phyloP scores from a whole-genome alignment of 2,113 vertebrate species.

The Neolamprologus longior region DNA sequence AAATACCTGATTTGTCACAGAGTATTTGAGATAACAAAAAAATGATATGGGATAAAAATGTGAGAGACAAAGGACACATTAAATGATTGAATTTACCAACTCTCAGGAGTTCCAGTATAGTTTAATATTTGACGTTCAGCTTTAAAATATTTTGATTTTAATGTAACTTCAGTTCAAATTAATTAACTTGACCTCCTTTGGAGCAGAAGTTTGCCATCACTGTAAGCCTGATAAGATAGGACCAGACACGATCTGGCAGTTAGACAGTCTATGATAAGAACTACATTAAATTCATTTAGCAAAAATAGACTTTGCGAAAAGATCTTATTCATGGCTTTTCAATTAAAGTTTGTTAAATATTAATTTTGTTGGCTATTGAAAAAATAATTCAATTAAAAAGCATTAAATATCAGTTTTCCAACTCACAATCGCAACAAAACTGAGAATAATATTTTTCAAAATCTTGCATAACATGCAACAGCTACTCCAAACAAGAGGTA shows the following conservation, averaged over 20 bases:
- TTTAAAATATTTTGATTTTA: background rate
- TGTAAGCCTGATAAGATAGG: background rate
- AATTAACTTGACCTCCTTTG: background rate
- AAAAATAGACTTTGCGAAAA: background rate
- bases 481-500: slow-evolving; percentile 49
- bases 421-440: background rate
- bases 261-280: background rate
- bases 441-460: background rate
- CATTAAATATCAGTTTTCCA: background rate
- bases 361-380: background rate
- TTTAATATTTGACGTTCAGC: background rate
- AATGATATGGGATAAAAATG: background rate
- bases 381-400: background rate
- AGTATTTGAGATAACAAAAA: background rate
- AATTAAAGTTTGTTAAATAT: background rate
- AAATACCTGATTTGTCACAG: background rate
- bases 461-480: slow-evolving; percentile 7
- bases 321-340: background rate
- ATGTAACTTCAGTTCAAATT: background rate
- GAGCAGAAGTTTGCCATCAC: background rate
- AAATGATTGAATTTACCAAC: background rate
- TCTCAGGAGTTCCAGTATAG: background rate
- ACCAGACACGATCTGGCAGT: background rate
- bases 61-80: background rate
- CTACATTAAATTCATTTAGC: background rate